Evolutionary conservation across 2,113 vertebrate species (phyloP), one percentile per base, ranked within the genome.

Genomic region (Microcebus lehilahytsara): DNA sequence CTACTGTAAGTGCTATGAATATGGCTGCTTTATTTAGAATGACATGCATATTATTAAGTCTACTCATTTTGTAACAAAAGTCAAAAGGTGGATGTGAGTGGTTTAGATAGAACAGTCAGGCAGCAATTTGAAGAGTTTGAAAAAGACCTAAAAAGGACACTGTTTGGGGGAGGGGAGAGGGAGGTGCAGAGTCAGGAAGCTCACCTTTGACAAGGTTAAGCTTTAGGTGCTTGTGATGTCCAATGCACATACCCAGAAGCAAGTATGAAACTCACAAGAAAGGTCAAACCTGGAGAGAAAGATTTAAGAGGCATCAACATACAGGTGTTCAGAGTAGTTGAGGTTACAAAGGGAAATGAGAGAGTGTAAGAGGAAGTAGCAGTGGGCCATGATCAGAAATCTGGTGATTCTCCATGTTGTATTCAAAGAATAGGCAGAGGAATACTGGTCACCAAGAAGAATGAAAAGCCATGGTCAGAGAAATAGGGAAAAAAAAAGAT

Each of bases 1-100:
- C 97, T 96, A 98, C 89, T 96, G 98, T 98, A 97, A 97, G 98
- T 97, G 37, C 40, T 60, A 86, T 49, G 66, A 69, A 92, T 94
- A 90, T 19, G 12, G 64, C 64, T 97, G 22, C 66, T 80, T 86
- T 85, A 80, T 72, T 88, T 87, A 81, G 89, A 95, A 78, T 64
- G 30, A 77, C 4, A 72, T 77, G 30, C 69, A 20, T 32, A 79
- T 96, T 75, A 17, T 49, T 92, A 91, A 96, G 25, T 81, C 67
- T 80, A 23, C 34, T 67, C 40, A 10, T 77, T 95, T 85, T 62
- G 49, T 64, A 89, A 88, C 78, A 97, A 62, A 96, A 95, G 69
- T 75, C 12, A 94, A 97, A 93, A 0, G 16, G 6, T 51, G 85
- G 34, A 25, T 83, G 6, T 78, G 32, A 88, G 34, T 85, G 40